These are phyloP conservation scores for Enteromius unitaeniatus DNA, from an alignment of 2,797 vertebrate genomes.

Conservation along the genomic window DNA sequence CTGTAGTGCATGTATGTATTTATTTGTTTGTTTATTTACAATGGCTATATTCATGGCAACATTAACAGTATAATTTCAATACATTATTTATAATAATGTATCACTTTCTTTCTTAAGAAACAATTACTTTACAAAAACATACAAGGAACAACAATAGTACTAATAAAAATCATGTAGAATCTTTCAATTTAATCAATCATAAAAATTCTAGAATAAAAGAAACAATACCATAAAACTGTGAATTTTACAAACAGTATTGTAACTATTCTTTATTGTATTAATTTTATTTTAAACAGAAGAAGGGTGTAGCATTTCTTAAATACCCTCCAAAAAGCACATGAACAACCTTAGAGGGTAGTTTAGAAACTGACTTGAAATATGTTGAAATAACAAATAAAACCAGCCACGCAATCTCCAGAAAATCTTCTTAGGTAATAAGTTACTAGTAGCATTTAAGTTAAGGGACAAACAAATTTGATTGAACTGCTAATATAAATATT, in stretches of 20 bases:
- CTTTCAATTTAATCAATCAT: neutral
- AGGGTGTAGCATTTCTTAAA: neutral
- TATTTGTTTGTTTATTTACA: neutral
- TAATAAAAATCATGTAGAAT: neutral
- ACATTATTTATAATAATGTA: neutral
- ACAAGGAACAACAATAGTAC: neutral
- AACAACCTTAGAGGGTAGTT: neutral
- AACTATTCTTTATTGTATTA: neutral
- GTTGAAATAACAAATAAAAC: too few species aligned
- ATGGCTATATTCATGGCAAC: neutral
- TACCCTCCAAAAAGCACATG: neutral
- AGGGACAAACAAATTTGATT: neutral
- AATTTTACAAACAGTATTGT: neutral
- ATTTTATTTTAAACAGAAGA: neutral
- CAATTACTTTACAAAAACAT: neutral
- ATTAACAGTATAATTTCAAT: neutral
- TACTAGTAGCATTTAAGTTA: too few species aligned
- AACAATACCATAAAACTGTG: neutral
- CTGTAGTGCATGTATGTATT: neutral
- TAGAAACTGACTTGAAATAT: neutral
- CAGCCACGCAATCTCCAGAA: neutral
- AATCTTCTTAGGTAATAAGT: neutral
- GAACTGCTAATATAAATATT: neutral
- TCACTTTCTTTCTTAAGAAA: neutral
- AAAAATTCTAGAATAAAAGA: neutral